Conservation (phyloP, 2,888 invertebrate genomes). For the Platycnemis pennipes region DNA sequence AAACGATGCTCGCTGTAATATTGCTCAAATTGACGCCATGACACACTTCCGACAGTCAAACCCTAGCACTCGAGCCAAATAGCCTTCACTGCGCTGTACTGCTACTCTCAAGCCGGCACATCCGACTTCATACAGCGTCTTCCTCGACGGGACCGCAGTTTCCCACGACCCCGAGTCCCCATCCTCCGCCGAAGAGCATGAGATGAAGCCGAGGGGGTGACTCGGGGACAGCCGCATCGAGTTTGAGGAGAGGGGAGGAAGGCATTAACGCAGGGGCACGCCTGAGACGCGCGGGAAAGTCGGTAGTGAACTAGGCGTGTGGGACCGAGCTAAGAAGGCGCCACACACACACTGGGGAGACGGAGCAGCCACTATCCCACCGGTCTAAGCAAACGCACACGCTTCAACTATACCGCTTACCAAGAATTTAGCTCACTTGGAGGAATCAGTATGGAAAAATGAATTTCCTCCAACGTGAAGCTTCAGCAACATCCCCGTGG, state of each 20-base stretch:
- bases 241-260: not conserved
- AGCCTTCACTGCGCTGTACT: no score
- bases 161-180: not conserved
- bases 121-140: no score
- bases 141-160: not conserved
- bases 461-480: no score
- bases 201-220: not conserved
- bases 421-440: no score
- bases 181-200: not conserved
- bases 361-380: not conserved
- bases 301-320: not conserved
- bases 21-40: no score
- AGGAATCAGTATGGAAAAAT: no score
- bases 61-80: no score
- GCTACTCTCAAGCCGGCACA: no score
- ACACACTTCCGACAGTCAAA: no score
- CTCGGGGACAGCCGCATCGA: not conserved
- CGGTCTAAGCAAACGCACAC: not conserved
- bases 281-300: not conserved
- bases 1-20: no score
- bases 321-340: not conserved
- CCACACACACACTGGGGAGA: not conserved
- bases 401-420: no score
- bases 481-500: no score
- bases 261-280: not conserved